Conservation (phyloP, 2,888 invertebrate species). For the Gari tellinella region DNA sequence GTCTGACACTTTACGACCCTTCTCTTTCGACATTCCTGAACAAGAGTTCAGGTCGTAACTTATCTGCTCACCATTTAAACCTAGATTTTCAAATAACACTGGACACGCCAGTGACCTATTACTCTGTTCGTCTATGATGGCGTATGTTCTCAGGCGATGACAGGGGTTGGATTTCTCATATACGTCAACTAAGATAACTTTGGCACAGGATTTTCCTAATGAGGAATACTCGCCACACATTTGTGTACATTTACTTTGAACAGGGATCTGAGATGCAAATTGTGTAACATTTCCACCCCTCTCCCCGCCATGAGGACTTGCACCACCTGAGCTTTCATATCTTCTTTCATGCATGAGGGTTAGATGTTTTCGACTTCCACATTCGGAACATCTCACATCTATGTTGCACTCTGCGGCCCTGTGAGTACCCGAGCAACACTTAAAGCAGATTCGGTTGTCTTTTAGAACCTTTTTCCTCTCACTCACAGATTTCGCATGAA, state of each 20-base stretch:
- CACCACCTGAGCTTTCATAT: too few species aligned
- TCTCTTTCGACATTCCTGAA: not conserved
- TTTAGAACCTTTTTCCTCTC: too few species aligned
- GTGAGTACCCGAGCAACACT: not conserved
- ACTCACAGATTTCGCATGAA: too few species aligned
- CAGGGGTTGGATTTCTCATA: not conserved
- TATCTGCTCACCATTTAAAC: not conserved
- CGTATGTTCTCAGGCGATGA: slow-evolving; percentile 11
- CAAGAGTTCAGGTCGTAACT: slow-evolving; percentile 5
- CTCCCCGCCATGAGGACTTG: slow-evolving; percentile 12
- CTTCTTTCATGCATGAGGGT: not conserved
- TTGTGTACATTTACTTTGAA: slow-evolving; percentile 6
- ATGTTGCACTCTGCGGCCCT: not conserved
- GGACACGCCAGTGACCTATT: slow-evolving; percentile 30
- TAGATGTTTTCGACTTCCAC: slow-evolving; percentile 3
- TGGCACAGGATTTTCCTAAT: slow-evolving; percentile 37
- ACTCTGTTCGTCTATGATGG: slow-evolving; percentile 42
- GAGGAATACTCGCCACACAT: not conserved
- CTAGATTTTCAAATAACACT: slow-evolving; percentile 11
- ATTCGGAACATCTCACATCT: not conserved
- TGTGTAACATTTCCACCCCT: not conserved
- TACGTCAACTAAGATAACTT: slow-evolving; percentile 24
- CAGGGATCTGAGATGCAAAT: too few species aligned
- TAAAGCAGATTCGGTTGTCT: not conserved
- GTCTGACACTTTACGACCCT: not conserved